Base-by-base conservation (phyloP, 2,113 vertebrate genomes). In the Cololabis saira region DNA sequence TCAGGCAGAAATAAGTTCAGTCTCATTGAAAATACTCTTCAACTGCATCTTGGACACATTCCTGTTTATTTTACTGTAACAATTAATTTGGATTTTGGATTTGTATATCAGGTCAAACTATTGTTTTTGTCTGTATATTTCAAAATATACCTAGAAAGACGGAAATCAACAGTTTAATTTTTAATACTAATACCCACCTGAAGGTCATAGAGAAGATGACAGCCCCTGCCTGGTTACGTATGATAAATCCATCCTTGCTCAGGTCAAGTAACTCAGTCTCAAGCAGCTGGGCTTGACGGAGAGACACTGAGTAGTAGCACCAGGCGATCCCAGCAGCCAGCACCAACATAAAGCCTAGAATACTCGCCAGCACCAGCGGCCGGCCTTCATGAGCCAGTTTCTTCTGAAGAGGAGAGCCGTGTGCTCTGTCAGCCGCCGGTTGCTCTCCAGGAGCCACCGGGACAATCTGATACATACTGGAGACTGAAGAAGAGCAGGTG, bases 241-340 rank as follows among this genome's bases (percentile, higher is more conserved):
- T 97, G 73, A 95, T 74, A 13, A 97, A 98, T 42, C 96, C 96
- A 0, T 95, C 92, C 0, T 92, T 92, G 30, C 93, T 91, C 69
- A 98, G 94, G 67, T 96, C 94, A 82, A 98, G 78, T 67, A 92
- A 85, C 75, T 95, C 96, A 0, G 92, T 90, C 22, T 94, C 95
- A 40, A 98, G 81, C 33, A 93, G 81, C 47, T 96, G 94, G 0
- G 95, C 93, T 78, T 96, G 95, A 24, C 90, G 91, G 12, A 98
- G 88, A 12, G 96, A 97, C 18, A 91, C 90, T 0, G 91, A 95
- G 74, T 98, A 98, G 85, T 96, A 97, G 90, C 95, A 95, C 96
- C 96, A 98, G 42, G 97, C 90, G 12, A 95, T 91, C 17, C 96
- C 93, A 0, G 95, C 94, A 0, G 93, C 89, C 13, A 97, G 82